phyloP scores from a whole-genome alignment of 2,888 invertebrate species.

The Cyaniris semiargus region DNA sequence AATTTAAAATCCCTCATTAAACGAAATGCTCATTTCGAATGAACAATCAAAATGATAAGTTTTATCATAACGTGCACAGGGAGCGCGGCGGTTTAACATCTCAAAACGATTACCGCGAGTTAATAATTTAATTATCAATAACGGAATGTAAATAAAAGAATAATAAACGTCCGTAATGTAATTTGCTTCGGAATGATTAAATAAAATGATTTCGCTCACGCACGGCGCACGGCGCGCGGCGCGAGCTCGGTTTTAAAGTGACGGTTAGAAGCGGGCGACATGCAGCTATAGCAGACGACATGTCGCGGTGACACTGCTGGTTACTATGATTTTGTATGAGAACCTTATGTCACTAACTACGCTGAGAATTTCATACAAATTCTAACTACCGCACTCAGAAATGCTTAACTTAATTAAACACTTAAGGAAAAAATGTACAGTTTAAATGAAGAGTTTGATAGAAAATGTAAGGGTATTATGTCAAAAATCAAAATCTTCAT shows the following conservation, averaged over 20 bases:
- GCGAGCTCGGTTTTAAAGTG: background rate
- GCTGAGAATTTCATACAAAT: too few species aligned
- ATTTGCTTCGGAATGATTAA: constrained; percentile 49
- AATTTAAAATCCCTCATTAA: constrained; percentile 13
- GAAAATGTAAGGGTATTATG: too few species aligned
- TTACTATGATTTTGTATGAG: too few species aligned
- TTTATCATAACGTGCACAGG: constrained; percentile 20
- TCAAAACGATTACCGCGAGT: constrained; percentile 17
- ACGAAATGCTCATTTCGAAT: constrained; percentile 17
- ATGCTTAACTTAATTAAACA: too few species aligned
- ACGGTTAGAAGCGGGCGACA: too few species aligned
- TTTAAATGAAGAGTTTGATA: too few species aligned
- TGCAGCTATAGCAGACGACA: too few species aligned
- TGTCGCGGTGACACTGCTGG: too few species aligned
- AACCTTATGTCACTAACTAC: too few species aligned
- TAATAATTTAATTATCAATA: constrained; percentile 27
- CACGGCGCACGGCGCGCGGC: constrained; percentile 42
- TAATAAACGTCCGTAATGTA: constrained; percentile 35
- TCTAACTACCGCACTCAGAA: too few species aligned
- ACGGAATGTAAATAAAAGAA: constrained; percentile 24
- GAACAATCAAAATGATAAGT: constrained; percentile 20
- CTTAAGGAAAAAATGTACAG: too few species aligned
- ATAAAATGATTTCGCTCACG: constrained; percentile 47
- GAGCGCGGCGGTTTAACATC: constrained; percentile 20
- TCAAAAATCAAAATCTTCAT: too few species aligned